phyloP scores from a whole-genome alignment of 2,113 vertebrate genomes.

The Aegotheles bennettii region DNA sequence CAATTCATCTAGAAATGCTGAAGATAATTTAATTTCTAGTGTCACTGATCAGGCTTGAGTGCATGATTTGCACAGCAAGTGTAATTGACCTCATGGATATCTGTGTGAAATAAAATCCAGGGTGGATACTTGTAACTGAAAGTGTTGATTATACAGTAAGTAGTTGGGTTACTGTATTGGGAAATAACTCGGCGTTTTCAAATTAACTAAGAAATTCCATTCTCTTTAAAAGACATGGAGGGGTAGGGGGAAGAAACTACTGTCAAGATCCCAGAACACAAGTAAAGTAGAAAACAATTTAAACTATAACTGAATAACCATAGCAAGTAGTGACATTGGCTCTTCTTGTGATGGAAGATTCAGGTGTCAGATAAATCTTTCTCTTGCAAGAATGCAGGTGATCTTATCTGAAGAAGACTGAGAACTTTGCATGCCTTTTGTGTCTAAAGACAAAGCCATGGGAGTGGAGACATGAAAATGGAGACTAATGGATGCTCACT shows the following conservation, averaged over 20 bases:
- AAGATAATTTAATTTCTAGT: background rate
- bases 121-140: background rate
- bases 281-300: background rate
- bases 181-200: background rate
- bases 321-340: background rate
- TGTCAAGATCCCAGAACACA: background rate
- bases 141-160: background rate
- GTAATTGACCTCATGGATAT: background rate
- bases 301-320: background rate
- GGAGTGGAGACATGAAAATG: background rate
- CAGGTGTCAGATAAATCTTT: background rate
- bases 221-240: accelerated
- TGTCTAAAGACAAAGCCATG: background rate
- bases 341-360: background rate
- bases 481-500: background rate
- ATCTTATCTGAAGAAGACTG: background rate
- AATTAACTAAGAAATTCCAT: background rate
- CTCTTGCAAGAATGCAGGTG: background rate
- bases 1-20: background rate
- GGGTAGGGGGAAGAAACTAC: background rate
- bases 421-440: background rate
- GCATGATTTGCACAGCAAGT: background rate
- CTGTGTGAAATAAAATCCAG: background rate
- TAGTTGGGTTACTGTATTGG: background rate
- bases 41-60: background rate